Evolutionary conservation across 2,888 invertebrate species (phyloP), one percentile per base, ranked within the genome.

Genomic region (Ernsta delagoae): DNA sequence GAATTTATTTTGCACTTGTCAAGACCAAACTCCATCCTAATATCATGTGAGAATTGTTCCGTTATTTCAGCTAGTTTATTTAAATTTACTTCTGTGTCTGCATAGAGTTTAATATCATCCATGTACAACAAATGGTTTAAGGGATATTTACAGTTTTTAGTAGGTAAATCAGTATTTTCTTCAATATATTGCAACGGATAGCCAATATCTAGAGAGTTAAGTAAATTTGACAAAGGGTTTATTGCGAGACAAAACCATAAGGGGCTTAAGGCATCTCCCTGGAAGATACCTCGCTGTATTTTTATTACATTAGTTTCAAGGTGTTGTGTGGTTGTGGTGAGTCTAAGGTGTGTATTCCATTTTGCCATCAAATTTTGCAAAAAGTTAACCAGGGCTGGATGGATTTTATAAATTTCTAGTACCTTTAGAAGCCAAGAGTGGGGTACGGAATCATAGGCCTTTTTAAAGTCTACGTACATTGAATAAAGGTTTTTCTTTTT

Each of bases 391-490:
- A 6, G 5, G 36, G 36, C 36, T 1, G 50, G 50, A 24, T 50
- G 50, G 6, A 50, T 67, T 69, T 71, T 72, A 24, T 74, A 60
- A 43, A 61, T 65, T 4, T 69, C 59, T 12, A 70, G 16, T 2
- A 70, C 61, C 57, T 24, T 65, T 41, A 9, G 67, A 6, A 72
- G 39, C 70, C 72, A 72, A 1, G 61, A 53, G n/a, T 72, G 70
- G 4, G 70, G 71, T 7, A 72, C 70, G 0, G 68, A 68, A n/a
- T 72, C 70, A 54, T 56, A 72, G 2, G 70, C 72, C 16, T 72
- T 72, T 43, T 59, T 48, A n/a, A 65, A 72, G 36, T 70, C 70
- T 3, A 70, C 67, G n/a, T 60, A 72, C 60, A 65, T 67, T 4
- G 60, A 34, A 36, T 4, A 53, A 7, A 53, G 9, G 24, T 53